Percentiles rank a stretch among this genome's conserved stretches.
phyloP scores from a whole-genome alignment of 1,140 invertebrate species.

The Drosophila nikananu region DNA sequence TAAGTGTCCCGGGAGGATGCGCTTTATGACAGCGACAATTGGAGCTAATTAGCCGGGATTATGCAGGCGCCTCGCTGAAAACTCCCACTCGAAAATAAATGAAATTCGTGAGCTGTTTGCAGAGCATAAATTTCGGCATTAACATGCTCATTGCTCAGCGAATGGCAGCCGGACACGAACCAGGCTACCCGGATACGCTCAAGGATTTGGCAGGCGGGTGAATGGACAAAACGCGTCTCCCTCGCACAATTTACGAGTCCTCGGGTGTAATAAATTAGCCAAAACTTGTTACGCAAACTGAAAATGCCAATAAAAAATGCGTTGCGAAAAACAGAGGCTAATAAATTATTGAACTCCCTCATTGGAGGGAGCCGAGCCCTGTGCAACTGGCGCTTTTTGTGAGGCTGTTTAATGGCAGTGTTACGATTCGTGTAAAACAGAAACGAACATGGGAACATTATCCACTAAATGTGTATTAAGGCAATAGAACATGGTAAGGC shows the following conservation, averaged over 20 bases:
- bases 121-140: conserved; percentile 65
- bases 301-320: conserved; percentile 74
- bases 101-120: conserved; percentile 68
- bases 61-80: conserved; percentile 44
- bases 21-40: conserved; percentile 73
- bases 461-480: not conserved
- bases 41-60: conserved; percentile 65
- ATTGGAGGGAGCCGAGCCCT: too few species aligned
- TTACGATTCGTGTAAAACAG: conserved; percentile 9
- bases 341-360: conserved; percentile 54
- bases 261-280: conserved; percentile 70
- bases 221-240: conserved; percentile 8
- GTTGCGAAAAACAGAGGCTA: conserved; percentile 58
- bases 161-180: conserved; percentile 40
- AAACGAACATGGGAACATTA: not conserved
- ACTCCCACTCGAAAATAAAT: conserved; percentile 54
- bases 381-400: conserved; percentile 5
- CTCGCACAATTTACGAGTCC: conserved; percentile 61
- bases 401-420: conserved; percentile 10
- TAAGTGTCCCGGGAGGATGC: conserved; percentile 57
- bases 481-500: not conserved
- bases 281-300: conserved; percentile 70
- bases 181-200: conserved; percentile 14
- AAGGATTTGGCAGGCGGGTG: conserved; percentile 18
- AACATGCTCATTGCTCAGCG: conserved; percentile 61